Conservation (phyloP, 2,113 vertebrate species). For the Callionymus lyra region DNA sequence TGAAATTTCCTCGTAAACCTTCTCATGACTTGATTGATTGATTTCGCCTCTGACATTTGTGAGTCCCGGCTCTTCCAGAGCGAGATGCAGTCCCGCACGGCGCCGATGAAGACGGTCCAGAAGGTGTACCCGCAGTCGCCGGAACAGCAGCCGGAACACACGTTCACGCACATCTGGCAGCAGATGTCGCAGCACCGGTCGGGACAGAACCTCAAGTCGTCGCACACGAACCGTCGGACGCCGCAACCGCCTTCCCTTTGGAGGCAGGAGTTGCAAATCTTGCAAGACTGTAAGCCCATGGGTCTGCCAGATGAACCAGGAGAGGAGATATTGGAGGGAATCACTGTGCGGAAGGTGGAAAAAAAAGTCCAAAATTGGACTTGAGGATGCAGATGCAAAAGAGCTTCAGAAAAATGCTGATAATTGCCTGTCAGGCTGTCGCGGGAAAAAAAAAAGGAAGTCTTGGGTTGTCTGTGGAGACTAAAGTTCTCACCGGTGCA, state of each 20-base stretch:
- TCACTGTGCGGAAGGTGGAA: conserved; percentile 43
- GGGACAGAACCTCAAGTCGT: conserved; percentile 33
- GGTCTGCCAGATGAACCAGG: conserved; percentile 29
- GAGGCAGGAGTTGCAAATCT: conserved; percentile 33
- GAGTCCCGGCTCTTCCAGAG: conserved; percentile 10
- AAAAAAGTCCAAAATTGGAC: conserved; percentile 26
- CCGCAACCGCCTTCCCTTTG: conserved; percentile 25
- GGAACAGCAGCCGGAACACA: conserved; percentile 45
- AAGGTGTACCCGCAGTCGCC: conserved; percentile 57
- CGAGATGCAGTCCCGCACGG: conserved; percentile 26
- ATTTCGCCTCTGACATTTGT: conserved; percentile 9
- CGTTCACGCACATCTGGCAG: conserved; percentile 55
- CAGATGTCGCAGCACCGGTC: conserved; percentile 60
- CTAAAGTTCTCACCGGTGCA: conserved; percentile 21
- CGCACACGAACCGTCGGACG: conserved; percentile 21
- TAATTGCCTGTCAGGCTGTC: conserved; percentile 54
- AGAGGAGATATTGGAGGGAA: conserved; percentile 39
- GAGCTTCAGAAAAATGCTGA: conserved; percentile 25
- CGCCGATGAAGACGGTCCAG: conserved; percentile 41
- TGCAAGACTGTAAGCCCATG: conserved; percentile 51
- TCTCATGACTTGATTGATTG: too few relatives aligned
- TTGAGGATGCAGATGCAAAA: conserved; percentile 27
- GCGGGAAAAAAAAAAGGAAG: conserved; percentile 14
- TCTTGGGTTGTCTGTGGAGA: conserved; percentile 12
- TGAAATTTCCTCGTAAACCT: too few relatives aligned